These are phyloP conservation scores for Notoglanidium macrostoma DNA, from an alignment of 2,797 vertebrate genomes.

Conservation along the genomic window DNA sequence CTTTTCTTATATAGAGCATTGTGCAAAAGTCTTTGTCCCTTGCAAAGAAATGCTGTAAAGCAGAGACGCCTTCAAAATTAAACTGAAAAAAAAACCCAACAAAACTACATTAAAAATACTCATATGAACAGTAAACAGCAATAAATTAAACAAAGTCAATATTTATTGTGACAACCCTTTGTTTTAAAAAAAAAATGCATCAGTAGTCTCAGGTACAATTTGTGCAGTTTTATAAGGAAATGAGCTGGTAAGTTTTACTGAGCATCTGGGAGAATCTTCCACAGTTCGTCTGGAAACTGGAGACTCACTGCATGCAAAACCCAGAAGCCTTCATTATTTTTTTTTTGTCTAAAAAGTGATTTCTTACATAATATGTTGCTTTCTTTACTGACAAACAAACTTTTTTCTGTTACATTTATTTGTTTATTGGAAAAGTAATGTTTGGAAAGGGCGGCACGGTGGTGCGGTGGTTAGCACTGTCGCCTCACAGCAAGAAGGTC, in stretches of 20 bases:
- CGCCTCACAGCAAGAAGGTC: too few species aligned
- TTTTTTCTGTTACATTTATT: background rate
- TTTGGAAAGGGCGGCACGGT: background rate
- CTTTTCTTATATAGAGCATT: background rate
- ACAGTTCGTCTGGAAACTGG: background rate
- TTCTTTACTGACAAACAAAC: background rate
- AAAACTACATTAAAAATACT: background rate
- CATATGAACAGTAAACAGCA: background rate
- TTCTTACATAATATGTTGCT: background rate
- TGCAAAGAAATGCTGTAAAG: background rate
- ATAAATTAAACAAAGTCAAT: background rate
- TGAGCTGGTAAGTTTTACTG: background rate
- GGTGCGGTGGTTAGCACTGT: too few species aligned
- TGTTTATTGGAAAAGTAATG: background rate
- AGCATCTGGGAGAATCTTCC: background rate
- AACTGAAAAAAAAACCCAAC: background rate
- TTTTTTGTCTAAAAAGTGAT: background rate
- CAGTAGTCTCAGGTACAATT: background rate
- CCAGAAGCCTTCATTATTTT: background rate
- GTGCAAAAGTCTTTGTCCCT: background rate
- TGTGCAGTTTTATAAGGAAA: background rate
- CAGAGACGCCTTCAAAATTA: background rate
- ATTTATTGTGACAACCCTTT: background rate
- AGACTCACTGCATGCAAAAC: background rate
- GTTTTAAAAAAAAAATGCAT: background rate